These are phyloP conservation scores for Temnopleurus reevesii DNA, from an alignment of 53 echinoderm and acorn worm genomes.

Conservation along the genomic window DNA sequence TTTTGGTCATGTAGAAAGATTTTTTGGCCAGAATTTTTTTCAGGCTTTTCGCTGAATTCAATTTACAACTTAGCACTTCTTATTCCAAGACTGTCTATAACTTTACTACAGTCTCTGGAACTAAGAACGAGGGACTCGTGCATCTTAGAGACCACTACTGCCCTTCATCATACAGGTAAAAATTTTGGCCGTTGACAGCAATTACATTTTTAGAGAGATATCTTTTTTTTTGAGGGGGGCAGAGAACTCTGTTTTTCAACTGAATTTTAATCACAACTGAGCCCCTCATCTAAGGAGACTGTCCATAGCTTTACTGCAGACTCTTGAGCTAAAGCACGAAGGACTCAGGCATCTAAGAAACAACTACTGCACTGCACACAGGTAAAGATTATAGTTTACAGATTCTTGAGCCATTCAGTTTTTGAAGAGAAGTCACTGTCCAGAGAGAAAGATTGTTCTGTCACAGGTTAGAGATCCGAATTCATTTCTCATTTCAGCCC, in stretches of 20 bases:
- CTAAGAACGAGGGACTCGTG: slow-evolving; percentile 78
- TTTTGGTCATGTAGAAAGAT: too few relatives aligned
- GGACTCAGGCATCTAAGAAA: slow-evolving; percentile 79
- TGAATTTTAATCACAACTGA: too few relatives aligned
- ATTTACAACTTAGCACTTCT: slow-evolving; percentile 74
- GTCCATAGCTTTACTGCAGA: slow-evolving; percentile 82
- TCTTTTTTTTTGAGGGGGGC: too few relatives aligned
- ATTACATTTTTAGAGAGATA: too few relatives aligned
- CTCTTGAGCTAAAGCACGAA: slow-evolving; percentile 78
- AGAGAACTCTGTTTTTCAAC: too few relatives aligned
- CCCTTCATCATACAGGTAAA: not conserved
- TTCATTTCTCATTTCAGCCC: slow-evolving; percentile 68
- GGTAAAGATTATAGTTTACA: not conserved
- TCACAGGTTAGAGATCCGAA: slow-evolving; percentile 79
- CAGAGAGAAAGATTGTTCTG: too few relatives aligned
- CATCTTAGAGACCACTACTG: slow-evolving; percentile 72
- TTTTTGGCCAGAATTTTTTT: too few relatives aligned
- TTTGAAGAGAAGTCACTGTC: too few relatives aligned
- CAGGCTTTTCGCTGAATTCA: slow-evolving; percentile 59
- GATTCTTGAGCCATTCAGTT: too few relatives aligned
- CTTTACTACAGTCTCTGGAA: slow-evolving; percentile 81
- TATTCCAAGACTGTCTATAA: slow-evolving; percentile 79
- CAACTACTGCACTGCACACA: slow-evolving; percentile 42
- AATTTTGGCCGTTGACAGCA: too few relatives aligned
- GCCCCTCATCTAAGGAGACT: slow-evolving; percentile 81